phyloP scores from a whole-genome alignment of 2,888 invertebrate species.

The Ectemnius cavifrons region DNA sequence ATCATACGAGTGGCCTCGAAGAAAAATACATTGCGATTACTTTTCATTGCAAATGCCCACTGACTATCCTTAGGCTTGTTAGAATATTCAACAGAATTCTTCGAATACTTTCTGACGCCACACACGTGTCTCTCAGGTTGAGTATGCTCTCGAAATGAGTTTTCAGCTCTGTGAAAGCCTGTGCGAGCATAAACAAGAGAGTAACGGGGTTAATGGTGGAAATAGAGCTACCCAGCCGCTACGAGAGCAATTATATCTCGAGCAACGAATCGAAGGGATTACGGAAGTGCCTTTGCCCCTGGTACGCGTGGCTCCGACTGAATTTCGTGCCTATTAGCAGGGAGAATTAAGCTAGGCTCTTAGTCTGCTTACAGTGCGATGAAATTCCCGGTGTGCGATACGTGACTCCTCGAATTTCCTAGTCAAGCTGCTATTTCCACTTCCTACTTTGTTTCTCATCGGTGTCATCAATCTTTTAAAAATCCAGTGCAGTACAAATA shows the following conservation, averaged over 20 bases:
- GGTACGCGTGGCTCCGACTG: background rate
- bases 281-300: background rate
- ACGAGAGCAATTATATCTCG: slow-evolving; percentile 7
- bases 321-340: background rate
- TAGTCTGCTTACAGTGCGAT: background rate
- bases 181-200: background rate
- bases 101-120: background rate
- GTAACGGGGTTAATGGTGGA: background rate
- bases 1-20: background rate
- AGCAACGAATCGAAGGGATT: slow-evolving; percentile 4
- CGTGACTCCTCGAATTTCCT: background rate
- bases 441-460: background rate
- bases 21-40: background rate
- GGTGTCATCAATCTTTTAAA: no score
- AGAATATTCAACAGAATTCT: no score
- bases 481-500: no score
- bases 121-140: background rate
- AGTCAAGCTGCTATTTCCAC: background rate
- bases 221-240: background rate
- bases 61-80: no score
- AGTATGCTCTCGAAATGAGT: background rate
- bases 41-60: background rate
- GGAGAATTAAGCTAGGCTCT: slow-evolving; percentile 1
- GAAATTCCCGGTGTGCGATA: background rate
- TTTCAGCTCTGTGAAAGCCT: background rate